Conservation (phyloP, 64 coral and sea anemone genomes). For the Montipora cactus region DNA sequence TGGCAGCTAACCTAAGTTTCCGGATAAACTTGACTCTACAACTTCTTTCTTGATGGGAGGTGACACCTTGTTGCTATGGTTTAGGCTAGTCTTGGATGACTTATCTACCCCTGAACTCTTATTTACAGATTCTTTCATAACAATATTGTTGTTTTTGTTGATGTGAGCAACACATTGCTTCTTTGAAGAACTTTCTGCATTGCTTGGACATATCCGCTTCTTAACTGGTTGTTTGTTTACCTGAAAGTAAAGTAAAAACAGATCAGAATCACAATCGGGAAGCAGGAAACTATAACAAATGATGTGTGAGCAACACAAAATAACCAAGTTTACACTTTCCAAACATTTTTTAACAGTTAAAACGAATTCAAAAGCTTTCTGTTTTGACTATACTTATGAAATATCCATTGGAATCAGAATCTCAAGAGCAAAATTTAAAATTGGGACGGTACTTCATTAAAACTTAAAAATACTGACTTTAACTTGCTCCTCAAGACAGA, state of each 20-base stretch:
- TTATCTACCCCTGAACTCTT: conserved; percentile 38
- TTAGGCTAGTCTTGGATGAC: neutral
- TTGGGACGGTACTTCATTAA: too few relatives aligned
- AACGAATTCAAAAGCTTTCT: too few relatives aligned
- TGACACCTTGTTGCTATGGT: neutral
- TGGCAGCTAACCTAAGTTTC: neutral
- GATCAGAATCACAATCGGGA: too few relatives aligned
- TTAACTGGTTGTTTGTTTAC: conserved; percentile 48
- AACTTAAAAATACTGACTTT: too few relatives aligned
- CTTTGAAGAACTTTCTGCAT: conserved; percentile 48
- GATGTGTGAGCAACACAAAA: too few relatives aligned
- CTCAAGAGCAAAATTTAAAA: too few relatives aligned
- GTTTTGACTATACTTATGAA: too few relatives aligned
- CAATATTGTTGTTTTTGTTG: conserved; percentile 87
- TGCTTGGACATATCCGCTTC: conserved; percentile 41
- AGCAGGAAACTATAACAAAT: too few relatives aligned
- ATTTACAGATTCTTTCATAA: conserved; percentile 49
- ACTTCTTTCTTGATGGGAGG: neutral
- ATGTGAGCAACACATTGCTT: conserved; percentile 75
- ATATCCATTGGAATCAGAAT: too few relatives aligned
- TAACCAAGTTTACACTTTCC: too few relatives aligned
- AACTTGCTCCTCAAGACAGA: too few relatives aligned
- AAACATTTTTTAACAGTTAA: too few relatives aligned
- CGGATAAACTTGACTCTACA: conserved; percentile 10
- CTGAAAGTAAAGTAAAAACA: neutral